A percentile compares a stretch with the other conserved stretches of the same genome.
These are phyloP conservation scores for Scolanthus callimorphus DNA, from an alignment of 92 coral and sea anemone species.

Conservation along the genomic window DNA sequence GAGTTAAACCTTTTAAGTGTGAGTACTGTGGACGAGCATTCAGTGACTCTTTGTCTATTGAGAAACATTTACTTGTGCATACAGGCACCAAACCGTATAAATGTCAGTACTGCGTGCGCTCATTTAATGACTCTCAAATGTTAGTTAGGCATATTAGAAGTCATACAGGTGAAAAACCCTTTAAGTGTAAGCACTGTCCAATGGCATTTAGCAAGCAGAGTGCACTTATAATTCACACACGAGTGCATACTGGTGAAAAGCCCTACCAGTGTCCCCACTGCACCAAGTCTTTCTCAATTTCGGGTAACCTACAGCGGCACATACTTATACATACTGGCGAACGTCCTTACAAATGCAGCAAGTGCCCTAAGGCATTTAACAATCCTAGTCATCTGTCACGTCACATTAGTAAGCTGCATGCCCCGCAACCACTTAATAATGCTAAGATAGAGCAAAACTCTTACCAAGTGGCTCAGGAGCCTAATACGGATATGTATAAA, in stretches of 20 bases:
- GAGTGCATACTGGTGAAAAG: slow-evolving; percentile 96
- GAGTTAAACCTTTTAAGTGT: slow-evolving; percentile 91
- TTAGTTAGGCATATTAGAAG: slow-evolving; percentile 90
- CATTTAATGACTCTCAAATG: slow-evolving; percentile 88
- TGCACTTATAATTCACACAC: slow-evolving; percentile 83
- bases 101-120: slow-evolving; percentile 89
- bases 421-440: slow-evolving; percentile 44
- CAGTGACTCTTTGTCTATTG: slow-evolving; percentile 90
- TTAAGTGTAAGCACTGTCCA: slow-evolving; percentile 84
- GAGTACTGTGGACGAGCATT: slow-evolving; percentile 87
- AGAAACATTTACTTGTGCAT: slow-evolving; percentile 76
- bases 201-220: slow-evolving; percentile 97
- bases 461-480: not conserved
- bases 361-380: slow-evolving; percentile 90
- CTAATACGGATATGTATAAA: not conserved
- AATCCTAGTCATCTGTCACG: slow-evolving; percentile 95
- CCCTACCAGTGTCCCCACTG: slow-evolving; percentile 90
- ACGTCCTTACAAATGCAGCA: slow-evolving; percentile 86
- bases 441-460: not conserved
- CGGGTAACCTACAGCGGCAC: slow-evolving; percentile 93
- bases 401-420: slow-evolving; percentile 85
- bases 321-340: slow-evolving; percentile 92
- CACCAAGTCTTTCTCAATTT: slow-evolving; percentile 83
- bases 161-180: slow-evolving; percentile 98
- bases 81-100: slow-evolving; percentile 78